Base-by-base conservation (phyloP, 1,140 invertebrate species). In the Lordiphosa clarofinis region DNA sequence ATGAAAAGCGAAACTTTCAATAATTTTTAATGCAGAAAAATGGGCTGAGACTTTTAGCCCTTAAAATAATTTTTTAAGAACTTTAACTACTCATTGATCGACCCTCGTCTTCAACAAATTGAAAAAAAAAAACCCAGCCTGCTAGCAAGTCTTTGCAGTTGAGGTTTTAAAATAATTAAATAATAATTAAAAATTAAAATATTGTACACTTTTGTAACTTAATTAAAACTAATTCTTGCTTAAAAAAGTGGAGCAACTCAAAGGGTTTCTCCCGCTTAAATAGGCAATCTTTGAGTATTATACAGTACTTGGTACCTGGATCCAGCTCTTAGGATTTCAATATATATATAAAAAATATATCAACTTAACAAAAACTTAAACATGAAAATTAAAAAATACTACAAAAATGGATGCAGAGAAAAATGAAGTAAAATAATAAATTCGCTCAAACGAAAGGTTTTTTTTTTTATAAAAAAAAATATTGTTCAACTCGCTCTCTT, bases 391-490 rank as follows among this genome's bases (percentile, higher is more conserved):
- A 63, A 59, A 82, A 24, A 24, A 74, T 78, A 64, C 54, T 59
- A 65, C 73, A 65, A 81, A 81, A 61, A 28, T 74, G 56, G 40
- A 50, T 60, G 11, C 42, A 13, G 28, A 12, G 12, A 13, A 63
- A 58, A 55, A 70, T 48, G 59, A 65, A 19, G 19, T 59, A 63
- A 64, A 81, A 71, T 81, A 86, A 84, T 87, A 87, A 87, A 87
- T 87, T 87, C 76, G 66, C 57, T 87, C 48, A 40, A 78, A 74
- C 76, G 82, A 87, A 86, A 86, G 72, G 75, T 82, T 86, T 54
- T 37, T 40, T 6, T 28, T 56, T 10, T 39, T 6, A 5, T 35
- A 6, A 42, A 46, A 36, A 8, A 31, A 31, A 28, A 28, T 33
- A 15, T 66, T 13, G 35, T 33, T 47, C 35, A 75, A 69, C 50